Evolutionary conservation across 2,113 vertebrate species (phyloP).

Genomic region (Nannospalax galili): DNA sequence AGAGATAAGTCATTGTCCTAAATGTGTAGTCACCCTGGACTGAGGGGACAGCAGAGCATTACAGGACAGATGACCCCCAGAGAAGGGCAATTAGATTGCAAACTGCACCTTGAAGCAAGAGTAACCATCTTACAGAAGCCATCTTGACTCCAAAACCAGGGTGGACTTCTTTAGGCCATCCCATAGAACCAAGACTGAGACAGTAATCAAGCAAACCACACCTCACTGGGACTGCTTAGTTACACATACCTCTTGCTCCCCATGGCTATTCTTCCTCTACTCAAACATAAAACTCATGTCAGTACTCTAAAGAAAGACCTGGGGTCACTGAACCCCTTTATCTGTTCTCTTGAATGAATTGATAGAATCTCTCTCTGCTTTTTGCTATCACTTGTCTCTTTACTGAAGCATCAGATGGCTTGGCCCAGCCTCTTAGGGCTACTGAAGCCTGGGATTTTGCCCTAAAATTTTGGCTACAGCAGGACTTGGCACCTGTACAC

Average conservation of each 20-base stretch:
- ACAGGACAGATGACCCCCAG: background rate
- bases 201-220: background rate
- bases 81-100: background rate
- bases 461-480: background rate
- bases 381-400: background rate
- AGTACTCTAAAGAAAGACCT: background rate
- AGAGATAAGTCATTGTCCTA: background rate
- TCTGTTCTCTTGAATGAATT: background rate
- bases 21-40: background rate
- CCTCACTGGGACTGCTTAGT: background rate
- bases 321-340: background rate
- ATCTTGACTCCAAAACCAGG: background rate
- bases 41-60: background rate
- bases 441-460: too few species aligned
- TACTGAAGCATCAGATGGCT: background rate
- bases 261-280: background rate
- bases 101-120: background rate
- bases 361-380: too few species aligned
- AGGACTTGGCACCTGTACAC: background rate
- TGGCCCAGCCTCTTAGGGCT: background rate
- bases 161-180: background rate
- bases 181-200: background rate
- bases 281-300: background rate
- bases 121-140: background rate
- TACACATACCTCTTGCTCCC: background rate